Conservation (phyloP, 2,113 vertebrate species). For the Leuciscus idus region DNA sequence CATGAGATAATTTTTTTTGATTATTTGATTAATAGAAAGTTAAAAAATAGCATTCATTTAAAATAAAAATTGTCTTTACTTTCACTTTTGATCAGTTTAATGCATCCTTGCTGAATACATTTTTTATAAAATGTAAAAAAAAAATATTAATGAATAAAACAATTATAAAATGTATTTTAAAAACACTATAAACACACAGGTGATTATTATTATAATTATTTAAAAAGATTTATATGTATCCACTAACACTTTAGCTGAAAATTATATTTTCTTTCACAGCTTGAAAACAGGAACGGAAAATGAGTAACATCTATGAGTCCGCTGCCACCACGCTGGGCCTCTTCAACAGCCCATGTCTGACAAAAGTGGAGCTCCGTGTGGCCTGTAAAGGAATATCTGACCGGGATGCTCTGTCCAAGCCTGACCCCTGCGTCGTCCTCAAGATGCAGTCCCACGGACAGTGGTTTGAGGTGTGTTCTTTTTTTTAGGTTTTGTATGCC, state of each 20-base stretch:
- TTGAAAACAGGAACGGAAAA: constrained; percentile 56
- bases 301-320: constrained; percentile 82
- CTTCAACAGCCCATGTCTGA: constrained; percentile 84
- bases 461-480: constrained; percentile 83
- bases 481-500: background rate
- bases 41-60: background rate
- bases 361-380: constrained; percentile 86
- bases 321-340: constrained; percentile 80
- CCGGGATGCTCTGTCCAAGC: constrained; percentile 82
- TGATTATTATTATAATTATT: no score
- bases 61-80: background rate
- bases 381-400: constrained; percentile 84
- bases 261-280: constrained; percentile 22
- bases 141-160: no score
- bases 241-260: background rate
- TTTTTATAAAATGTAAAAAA: background rate
- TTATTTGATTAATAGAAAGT: background rate
- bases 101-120: background rate
- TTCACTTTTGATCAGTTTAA: background rate
- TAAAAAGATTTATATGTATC: no score
- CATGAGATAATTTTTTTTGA: background rate
- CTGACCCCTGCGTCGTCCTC: constrained; percentile 85
- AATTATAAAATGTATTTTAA: no score
- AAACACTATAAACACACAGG: background rate
- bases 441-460: constrained; percentile 86